Conservation (phyloP, 1,140 invertebrate species). For the Steinernema khuongi region DNA sequence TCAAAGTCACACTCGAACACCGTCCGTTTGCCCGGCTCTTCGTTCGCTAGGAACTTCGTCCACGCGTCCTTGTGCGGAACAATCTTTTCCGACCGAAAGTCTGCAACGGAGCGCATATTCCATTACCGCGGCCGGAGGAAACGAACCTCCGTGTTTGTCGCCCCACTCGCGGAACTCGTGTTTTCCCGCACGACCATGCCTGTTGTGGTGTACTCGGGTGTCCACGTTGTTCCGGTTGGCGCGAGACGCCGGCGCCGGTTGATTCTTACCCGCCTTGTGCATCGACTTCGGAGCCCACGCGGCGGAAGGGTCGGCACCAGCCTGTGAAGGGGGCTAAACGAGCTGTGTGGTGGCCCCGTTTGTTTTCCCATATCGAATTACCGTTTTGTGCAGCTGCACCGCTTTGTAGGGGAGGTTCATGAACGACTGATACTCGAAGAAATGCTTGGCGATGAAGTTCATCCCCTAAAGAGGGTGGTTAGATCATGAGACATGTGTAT, state of each 20-base stretch:
- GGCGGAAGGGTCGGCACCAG: conserved; percentile 50
- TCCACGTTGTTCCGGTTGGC: conserved; percentile 49
- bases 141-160: conserved; percentile 50
- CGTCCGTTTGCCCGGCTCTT: conserved; percentile 38
- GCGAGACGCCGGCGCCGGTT: conserved; percentile 50
- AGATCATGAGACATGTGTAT: conserved; percentile 14
- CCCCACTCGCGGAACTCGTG: conserved; percentile 54
- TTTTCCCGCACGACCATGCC: conserved; percentile 54
- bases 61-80: conserved; percentile 55
- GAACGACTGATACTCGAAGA: conserved; percentile 58
- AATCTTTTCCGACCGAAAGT: conserved; percentile 51
- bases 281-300: conserved; percentile 54
- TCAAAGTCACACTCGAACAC: conserved; percentile 37
- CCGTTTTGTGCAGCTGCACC: conserved; percentile 55
- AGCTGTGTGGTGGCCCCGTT: neutral
- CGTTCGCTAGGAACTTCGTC: conserved; percentile 43
- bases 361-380: conserved; percentile 15
- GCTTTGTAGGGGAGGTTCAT: conserved; percentile 57
- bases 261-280: conserved; percentile 51
- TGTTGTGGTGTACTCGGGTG: conserved; percentile 33
- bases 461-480: conserved; percentile 40
- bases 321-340: conserved; percentile 47
- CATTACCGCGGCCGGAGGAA: conserved; percentile 26
- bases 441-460: conserved; percentile 57
- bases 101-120: conserved; percentile 32